phyloP scores from a whole-genome alignment of 1,140 invertebrate genomes.

The Platyscapa corneri region DNA sequence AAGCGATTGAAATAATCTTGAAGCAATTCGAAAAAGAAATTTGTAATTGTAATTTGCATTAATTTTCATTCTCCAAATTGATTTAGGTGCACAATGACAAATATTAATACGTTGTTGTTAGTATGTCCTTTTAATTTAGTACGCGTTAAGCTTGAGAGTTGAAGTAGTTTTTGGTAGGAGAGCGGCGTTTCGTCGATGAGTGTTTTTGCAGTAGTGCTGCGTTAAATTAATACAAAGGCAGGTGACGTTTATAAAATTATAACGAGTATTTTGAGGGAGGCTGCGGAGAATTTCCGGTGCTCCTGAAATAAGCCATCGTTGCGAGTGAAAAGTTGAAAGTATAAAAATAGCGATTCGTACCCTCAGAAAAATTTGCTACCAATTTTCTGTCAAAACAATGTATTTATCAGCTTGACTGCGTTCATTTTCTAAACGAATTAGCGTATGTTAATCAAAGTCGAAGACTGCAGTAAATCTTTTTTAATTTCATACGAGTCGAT shows the following conservation, averaged over 20 bases:
- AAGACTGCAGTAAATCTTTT: conserved; percentile 37
- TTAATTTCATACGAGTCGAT: conserved; percentile 25
- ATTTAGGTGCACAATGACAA: neutral
- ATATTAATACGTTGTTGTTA: neutral
- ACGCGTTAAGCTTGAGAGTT: neutral
- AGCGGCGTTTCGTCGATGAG: conserved; percentile 19
- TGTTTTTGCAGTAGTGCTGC: conserved; percentile 32
- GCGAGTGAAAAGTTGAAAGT: conserved; percentile 17
- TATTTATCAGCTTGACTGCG: neutral
- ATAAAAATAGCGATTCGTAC: neutral
- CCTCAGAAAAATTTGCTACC: neutral
- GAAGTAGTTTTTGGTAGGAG: conserved; percentile 32
- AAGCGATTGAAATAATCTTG: too few species aligned
- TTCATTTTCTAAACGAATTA: neutral
- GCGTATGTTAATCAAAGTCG: neutral
- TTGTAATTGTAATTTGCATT: conserved; percentile 48
- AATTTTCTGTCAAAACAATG: neutral
- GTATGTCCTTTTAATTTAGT: neutral
- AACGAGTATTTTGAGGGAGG: conserved; percentile 31
- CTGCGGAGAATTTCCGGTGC: neutral
- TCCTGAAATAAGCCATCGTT: neutral
- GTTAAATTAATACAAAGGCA: conserved; percentile 11
- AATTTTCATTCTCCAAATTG: conserved; percentile 32
- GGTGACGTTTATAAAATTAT: conserved; percentile 23
- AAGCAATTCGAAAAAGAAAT: too few species aligned